phyloP scores from a whole-genome alignment of 2,797 vertebrate species.

The Choloepus didactylus region DNA sequence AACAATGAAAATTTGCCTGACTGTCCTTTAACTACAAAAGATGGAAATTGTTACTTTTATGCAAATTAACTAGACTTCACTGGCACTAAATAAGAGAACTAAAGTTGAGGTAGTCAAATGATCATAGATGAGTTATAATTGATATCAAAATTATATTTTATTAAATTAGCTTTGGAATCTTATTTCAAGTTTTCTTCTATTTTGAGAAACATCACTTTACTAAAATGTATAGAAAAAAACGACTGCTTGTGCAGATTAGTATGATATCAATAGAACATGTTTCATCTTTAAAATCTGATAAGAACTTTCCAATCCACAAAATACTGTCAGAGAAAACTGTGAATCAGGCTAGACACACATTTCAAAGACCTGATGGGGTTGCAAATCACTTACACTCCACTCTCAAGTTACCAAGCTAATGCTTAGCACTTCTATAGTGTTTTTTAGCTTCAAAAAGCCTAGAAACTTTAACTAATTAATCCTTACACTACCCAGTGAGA shows the following conservation, averaged over 20 bases:
- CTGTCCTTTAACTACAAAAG: neutral
- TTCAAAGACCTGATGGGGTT: conserved; percentile 77
- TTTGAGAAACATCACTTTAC: conserved; percentile 52
- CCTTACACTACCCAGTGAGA: conserved; percentile 69
- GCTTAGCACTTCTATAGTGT: conserved; percentile 72
- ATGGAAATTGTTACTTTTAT: neutral
- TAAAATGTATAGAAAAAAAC: neutral
- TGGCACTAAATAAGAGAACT: conserved; percentile 59
- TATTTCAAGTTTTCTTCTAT: conserved; percentile 43
- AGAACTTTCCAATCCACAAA: conserved; percentile 71
- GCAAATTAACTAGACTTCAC: conserved; percentile 48
- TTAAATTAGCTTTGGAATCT: conserved; percentile 47
- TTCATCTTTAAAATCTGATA: conserved; percentile 69
- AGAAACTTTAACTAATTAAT: conserved; percentile 78
- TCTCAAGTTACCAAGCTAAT: conserved; percentile 47
- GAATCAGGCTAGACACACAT: conserved; percentile 70
- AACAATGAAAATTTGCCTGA: neutral
- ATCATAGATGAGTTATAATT: conserved; percentile 38
- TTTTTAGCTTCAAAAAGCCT: conserved; percentile 77
- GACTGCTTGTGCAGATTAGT: conserved; percentile 34
- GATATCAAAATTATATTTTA: conserved; percentile 56
- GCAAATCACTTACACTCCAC: conserved; percentile 70
- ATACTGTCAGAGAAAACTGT: conserved; percentile 64
- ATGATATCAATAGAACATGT: conserved; percentile 44
- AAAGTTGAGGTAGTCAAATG: conserved; percentile 47